Base-by-base conservation (phyloP, 1,140 invertebrate genomes). In the Orius insidiosus region DNA sequence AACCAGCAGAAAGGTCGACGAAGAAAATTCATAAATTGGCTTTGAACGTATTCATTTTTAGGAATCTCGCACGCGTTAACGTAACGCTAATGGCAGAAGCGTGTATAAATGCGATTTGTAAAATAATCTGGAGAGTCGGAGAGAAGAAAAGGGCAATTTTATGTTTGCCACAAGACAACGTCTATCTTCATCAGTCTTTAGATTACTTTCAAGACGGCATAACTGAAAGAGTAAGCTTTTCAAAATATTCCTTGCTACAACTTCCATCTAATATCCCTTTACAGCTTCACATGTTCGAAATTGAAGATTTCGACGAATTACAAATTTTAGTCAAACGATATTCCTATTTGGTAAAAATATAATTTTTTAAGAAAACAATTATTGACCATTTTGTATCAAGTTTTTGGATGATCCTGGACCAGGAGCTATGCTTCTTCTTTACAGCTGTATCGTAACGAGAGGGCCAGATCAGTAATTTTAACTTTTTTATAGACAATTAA, bases 271-370 rank as follows among this genome's bases (percentile, higher is more conserved):
- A 52, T 58, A 41, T 56, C 51, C 62, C 63, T 54, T 62, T 62
- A 55, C 61, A 85, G 81, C 68, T 86, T 15, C 74, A 81, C 52
- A 55, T 80, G 13, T 84, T 81, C 58, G 78, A 81, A 50, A 72
- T 83, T 34, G 71, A 67, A 2, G 69, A 69, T 42, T 60, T 75
- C 53, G 74, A 81, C 39, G 78, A 84, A 51, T 56, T 83, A 24
- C 70, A 80, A 56, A 76, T 78, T 58, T 81, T 82, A 56, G 53
- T 85, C 33, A 83, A 81, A 56, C 63, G 77, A 47, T 78, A 83
- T 61, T 60, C 80, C 32, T 75, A 79, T 56, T 61, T 79, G 67
- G 81, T 85, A 67, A 74, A 3, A n/a, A n/a, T n/a, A n/a, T n/a
- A n/a, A n/a, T n/a, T n/a, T n/a, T n/a, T n/a, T n/a, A n/a, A n/a